Evolutionary conservation across 2,888 invertebrate genomes (phyloP).

Genomic region (Lymantria monacha): DNA sequence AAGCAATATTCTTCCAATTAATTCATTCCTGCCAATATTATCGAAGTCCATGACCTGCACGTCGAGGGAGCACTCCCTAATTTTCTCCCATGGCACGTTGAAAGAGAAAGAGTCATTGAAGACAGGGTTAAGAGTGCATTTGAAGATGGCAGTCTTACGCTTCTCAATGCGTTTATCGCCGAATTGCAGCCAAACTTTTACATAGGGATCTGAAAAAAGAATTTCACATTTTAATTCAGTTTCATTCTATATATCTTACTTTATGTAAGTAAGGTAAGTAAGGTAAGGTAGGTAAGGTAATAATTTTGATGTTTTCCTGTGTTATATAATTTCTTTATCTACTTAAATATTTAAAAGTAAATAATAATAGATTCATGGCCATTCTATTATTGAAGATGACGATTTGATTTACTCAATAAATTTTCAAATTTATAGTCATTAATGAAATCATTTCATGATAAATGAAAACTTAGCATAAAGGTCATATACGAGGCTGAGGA

Average conservation of each 20-base stretch:
- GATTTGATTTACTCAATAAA: too few relatives aligned
- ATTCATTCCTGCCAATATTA: constrained; percentile 95
- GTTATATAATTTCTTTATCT: too few relatives aligned
- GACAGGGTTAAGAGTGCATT: constrained; percentile 96
- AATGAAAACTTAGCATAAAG: too few relatives aligned
- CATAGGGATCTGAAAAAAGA: constrained; percentile 93
- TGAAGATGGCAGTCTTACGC: constrained; percentile 96
- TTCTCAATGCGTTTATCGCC: constrained; percentile 97
- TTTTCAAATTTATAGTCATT: too few relatives aligned
- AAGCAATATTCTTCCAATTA: constrained; percentile 95
- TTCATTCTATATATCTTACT: neutral
- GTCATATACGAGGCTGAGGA: too few relatives aligned
- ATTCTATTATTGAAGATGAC: too few relatives aligned
- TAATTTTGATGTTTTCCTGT: too few relatives aligned
- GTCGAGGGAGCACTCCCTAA: constrained; percentile 95
- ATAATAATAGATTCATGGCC: too few relatives aligned
- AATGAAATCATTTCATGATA: too few relatives aligned
- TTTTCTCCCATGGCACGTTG: constrained; percentile 98
- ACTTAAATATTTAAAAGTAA: too few relatives aligned
- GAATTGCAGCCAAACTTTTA: constrained; percentile 98
- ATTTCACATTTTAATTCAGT: neutral
- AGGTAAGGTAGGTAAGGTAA: neutral
- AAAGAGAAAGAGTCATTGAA: constrained; percentile 98
- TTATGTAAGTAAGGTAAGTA: neutral
- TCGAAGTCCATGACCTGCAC: constrained; percentile 98